These are phyloP conservation scores for Gisinianus flammeolus DNA, from an alignment of 2,888 invertebrate genomes.

Conservation along the genomic window DNA sequence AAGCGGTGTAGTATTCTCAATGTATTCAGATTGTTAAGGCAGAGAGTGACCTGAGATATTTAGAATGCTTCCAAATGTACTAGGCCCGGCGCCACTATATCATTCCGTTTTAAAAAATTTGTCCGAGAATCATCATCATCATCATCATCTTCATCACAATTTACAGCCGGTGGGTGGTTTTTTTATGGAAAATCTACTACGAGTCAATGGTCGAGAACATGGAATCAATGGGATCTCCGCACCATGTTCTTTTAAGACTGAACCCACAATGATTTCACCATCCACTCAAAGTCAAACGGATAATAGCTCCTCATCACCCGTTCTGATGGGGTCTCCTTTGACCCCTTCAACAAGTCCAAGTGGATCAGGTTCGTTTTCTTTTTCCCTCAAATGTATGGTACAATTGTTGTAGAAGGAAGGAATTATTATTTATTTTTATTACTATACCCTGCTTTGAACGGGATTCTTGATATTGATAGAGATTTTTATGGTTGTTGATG, in stretches of 20 bases:
- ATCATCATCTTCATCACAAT: constrained; percentile 19
- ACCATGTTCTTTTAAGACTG: constrained; percentile 48
- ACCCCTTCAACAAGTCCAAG: constrained; percentile 47
- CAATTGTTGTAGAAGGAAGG: too few species aligned
- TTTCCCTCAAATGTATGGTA: too few species aligned
- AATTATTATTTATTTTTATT: neutral
- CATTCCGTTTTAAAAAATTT: constrained; percentile 51
- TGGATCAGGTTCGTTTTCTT: constrained; percentile 16
- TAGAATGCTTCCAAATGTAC: constrained; percentile 58
- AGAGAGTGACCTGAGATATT: too few species aligned
- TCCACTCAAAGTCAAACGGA: constrained; percentile 43
- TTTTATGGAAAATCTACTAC: constrained; percentile 53
- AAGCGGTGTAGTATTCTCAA: too few species aligned
- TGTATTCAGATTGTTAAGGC: too few species aligned
- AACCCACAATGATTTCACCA: constrained; percentile 45
- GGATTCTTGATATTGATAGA: neutral
- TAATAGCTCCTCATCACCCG: constrained; percentile 46
- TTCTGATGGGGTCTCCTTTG: constrained; percentile 40
- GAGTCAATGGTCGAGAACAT: constrained; percentile 46
- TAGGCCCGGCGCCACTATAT: constrained; percentile 54
- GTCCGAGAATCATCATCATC: constrained; percentile 44
- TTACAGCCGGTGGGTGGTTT: constrained; percentile 47
- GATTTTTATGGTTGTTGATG: neutral
- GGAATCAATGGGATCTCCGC: constrained; percentile 34
- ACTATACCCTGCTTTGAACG: neutral